Base-by-base conservation (phyloP, 1,140 invertebrate genomes). In the Drosophila parvula region DNA sequence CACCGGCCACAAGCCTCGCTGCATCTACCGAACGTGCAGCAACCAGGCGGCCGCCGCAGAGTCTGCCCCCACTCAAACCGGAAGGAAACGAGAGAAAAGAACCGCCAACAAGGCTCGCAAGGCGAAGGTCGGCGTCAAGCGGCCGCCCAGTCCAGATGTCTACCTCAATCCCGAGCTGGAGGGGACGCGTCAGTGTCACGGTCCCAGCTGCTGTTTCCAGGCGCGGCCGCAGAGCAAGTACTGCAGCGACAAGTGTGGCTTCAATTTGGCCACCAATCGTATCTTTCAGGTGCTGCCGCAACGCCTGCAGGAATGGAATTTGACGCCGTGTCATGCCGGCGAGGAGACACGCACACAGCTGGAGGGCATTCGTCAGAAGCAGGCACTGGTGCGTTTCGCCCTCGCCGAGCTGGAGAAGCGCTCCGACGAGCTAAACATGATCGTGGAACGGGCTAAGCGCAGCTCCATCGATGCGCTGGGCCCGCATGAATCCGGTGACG, bases 291-390 rank as follows among this genome's bases (percentile, higher is more conserved):
- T 97, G 7, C 91, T 99, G 16, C 98, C 98, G 0, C 96, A 97
- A 79, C 94, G 98, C n/a, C 96, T 99, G 64, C 97, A 98, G 91
- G 97, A 99, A 86, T 99, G 98, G 98, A 96, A 96, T 38, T 93
- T 97, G n/a, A 96, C 96, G n/a, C 94, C 95, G 0, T 98, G 96
- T 90, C 94, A 95, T 36, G 97, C 98, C 0, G 98, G 99, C 90
- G 96, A 97, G 78, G 95, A 95, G 61, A 98, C 98, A 91, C 95
- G 96, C 68, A 95, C 96, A 76, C 94, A 96, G 44, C 91, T 99
- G 34, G 97, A 98, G 79, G 94, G 94, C 56, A 96, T 99, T 16
- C 94, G 97, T 16, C 94, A 95, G 27, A 95, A 97, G 68, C 95
- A 98, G 78, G 92, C 95, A 0, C 94, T 96, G 58, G 96, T 97